Evolutionary conservation across 1,140 invertebrate genomes (phyloP).

Genomic region (Platyscapa corneri): DNA sequence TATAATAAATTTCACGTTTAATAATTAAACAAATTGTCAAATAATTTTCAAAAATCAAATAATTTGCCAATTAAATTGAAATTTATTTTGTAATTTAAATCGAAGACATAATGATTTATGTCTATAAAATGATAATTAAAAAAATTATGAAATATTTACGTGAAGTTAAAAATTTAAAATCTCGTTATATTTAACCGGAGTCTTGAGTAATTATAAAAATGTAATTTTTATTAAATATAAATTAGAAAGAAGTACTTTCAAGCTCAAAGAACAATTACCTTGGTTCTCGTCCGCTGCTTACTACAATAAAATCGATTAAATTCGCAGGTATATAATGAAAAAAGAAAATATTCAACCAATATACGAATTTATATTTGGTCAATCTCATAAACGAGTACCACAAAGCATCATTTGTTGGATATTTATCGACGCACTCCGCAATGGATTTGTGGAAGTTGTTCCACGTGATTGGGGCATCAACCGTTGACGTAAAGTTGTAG

Average conservation of each 20-base stretch:
- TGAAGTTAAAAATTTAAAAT: neutral
- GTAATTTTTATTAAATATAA: too few species aligned
- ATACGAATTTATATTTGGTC: conserved; percentile 73
- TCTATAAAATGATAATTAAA: too few species aligned
- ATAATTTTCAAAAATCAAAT: neutral
- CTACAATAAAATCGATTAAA: conserved; percentile 74
- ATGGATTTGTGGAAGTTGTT: conserved; percentile 75
- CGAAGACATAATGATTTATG: too few species aligned
- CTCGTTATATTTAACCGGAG: too few species aligned
- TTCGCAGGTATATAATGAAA: conserved; percentile 79
- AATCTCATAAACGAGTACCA: conserved; percentile 77
- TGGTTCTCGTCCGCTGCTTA: conserved; percentile 77
- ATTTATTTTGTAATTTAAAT: too few species aligned
- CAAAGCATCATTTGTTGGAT: conserved; percentile 74
- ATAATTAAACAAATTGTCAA: neutral
- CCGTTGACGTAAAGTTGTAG: conserved; percentile 82
- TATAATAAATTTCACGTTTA: too few species aligned
- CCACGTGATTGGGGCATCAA: conserved; percentile 80
- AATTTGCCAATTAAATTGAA: too few species aligned
- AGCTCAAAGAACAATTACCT: conserved; percentile 76
- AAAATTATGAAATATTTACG: neutral
- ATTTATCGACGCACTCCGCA: conserved; percentile 69
- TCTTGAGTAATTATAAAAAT: too few species aligned
- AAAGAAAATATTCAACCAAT: conserved; percentile 73
- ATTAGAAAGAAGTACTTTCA: neutral